Base-by-base conservation (phyloP, 2,888 invertebrate genomes). In the Conchocele bisecta region DNA sequence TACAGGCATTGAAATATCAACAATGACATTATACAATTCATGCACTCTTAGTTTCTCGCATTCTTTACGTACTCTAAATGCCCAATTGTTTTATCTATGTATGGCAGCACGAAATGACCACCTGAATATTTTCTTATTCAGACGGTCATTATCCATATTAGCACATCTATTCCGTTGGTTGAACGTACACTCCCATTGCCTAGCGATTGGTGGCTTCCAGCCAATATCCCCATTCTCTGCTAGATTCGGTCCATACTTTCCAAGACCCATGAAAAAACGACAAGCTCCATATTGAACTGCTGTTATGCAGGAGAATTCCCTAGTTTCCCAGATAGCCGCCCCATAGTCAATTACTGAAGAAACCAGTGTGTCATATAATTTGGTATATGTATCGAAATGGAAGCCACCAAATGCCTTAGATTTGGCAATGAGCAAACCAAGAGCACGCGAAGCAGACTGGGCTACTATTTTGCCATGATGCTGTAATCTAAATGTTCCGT, bases 401-500 rank as follows among this genome's bases (percentile, higher is more conserved):
- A 56, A 24, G 13, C 54, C 46, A 15, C 56, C 44, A 31, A 42
- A 35, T 1, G 35, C 22, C 15, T 64, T 64, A 26, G 13, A 20
- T 28, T 64, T 64, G 2, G 46, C 15, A 26, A 35, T 64, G 11
- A 64, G 20, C 20, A 64, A 33, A 3, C 56, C 56, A 7, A 64
- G 33, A n/a, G 28, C 64, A 28, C 64, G 26, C 26, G 39, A 37
- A 15, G 54, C 64, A 5, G 56, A 54, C 42, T 37, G 33, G 0
- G 56, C 46, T 20, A 44, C 56, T 17, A 33, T 29, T 28, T 64
- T 0, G 64, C 57, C 39, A 39, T 64, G 2, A 15, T 6, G 28
- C 13, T 53, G 53, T 26, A 64, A 35, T 64, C 37, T 17, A 56
- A 28, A 46, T 56, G 56, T 64, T 64, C 54, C 11, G 29, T 17